Conservation (phyloP, 37 sponge, comb jelly and placozoan genomes). For the Crambe crambe region DNA sequence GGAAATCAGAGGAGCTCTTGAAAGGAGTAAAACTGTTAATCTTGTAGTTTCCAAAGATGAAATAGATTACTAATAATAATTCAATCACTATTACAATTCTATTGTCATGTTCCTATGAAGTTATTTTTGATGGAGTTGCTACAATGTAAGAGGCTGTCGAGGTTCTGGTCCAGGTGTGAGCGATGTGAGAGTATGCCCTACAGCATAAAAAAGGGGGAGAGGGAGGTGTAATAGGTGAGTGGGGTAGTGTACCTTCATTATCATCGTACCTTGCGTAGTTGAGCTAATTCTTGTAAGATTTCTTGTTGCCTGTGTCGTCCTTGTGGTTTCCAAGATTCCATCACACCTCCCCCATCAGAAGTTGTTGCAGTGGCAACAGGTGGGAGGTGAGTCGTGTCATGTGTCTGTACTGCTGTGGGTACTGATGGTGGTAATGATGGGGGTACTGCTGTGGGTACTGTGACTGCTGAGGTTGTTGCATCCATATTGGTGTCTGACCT, state of each 20-base stretch:
- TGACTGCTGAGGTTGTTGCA: not conserved
- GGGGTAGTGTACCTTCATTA: too few species aligned
- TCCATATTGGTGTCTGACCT: not conserved
- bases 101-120: too few species aligned
- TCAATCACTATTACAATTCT: too few species aligned
- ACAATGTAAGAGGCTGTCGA: too few species aligned
- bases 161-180: too few species aligned
- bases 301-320: constrained; percentile 16
- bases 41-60: constrained; percentile 19
- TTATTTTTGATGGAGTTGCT: too few species aligned
- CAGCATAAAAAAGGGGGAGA: not conserved
- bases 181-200: not conserved
- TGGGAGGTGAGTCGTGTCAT: not conserved
- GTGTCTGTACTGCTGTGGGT: not conserved
- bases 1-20: constrained; percentile 46
- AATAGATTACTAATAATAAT: constrained; percentile 24
- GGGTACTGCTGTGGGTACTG: not conserved
- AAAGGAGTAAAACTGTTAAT: constrained; percentile 5
- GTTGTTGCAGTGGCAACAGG: not conserved
- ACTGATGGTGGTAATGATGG: not conserved
- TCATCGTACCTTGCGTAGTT: constrained; percentile 2
- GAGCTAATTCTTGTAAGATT: constrained; percentile 26
- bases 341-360: not conserved
- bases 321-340: not conserved
- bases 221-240: not conserved